Percentiles rank a stretch among this genome's conserved stretches.
phyloP scores from a whole-genome alignment of 2,797 vertebrate species.

The Sebastes nivosus region DNA sequence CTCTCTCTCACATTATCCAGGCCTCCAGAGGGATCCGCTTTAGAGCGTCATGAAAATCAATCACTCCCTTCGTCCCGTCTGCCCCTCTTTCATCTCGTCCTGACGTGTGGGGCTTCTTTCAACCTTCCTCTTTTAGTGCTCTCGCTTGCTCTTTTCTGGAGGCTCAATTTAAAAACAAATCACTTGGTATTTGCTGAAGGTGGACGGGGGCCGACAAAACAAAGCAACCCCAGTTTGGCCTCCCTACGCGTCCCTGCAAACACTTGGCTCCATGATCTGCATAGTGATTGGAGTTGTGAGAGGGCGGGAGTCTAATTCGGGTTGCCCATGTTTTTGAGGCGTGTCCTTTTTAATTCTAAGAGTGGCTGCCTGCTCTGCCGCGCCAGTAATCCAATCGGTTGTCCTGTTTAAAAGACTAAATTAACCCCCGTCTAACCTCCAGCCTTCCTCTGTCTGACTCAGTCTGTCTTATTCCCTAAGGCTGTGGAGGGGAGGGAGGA shows the following conservation, averaged over 20 bases:
- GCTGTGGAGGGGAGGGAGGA: conserved; percentile 2
- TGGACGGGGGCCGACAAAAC: conserved; percentile 39
- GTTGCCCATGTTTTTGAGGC: conserved; percentile 62
- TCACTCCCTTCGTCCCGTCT: conserved; percentile 67
- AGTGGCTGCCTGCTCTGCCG: conserved; percentile 55
- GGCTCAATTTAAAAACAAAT: conserved; percentile 67
- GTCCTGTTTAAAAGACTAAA: conserved; percentile 76
- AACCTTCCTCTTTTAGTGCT: conserved; percentile 48
- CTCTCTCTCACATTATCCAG: conserved; percentile 53
- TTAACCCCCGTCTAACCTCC: conserved; percentile 76
- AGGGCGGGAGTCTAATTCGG: conserved; percentile 35
- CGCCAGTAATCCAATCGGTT: conserved; percentile 69
- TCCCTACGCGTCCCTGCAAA: conserved; percentile 32
- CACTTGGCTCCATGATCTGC: conserved; percentile 63
- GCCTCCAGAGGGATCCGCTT: conserved; percentile 73
- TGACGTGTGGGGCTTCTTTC: conserved; percentile 44
- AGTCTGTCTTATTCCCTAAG: conserved; percentile 44
- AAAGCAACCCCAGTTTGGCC: conserved; percentile 63
- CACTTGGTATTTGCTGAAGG: conserved; percentile 61
- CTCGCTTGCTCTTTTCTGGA: conserved; percentile 56
- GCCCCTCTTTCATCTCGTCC: conserved; percentile 64
- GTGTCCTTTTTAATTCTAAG: conserved; percentile 73
- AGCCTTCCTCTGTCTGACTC: conserved; percentile 53
- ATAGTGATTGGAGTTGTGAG: conserved; percentile 50
- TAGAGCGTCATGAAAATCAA: conserved; percentile 81